Conservation (phyloP, 2,888 invertebrate genomes). For the Drosophila nigricruria region DNA sequence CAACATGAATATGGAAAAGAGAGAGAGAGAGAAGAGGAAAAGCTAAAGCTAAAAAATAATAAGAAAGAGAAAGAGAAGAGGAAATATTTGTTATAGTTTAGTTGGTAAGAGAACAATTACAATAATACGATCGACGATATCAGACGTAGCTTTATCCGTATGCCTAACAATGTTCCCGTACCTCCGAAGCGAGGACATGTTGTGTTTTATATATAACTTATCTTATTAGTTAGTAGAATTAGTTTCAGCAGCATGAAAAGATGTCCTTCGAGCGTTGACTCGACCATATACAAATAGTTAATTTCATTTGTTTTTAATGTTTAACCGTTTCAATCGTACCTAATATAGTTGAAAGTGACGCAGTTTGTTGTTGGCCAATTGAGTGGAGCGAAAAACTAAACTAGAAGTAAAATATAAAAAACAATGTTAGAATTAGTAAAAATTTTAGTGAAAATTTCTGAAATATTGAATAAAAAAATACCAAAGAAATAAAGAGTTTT, state of each 20-base stretch:
- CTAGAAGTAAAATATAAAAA: conserved; percentile 32
- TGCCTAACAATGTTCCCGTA: conserved; percentile 40
- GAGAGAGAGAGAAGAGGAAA: conserved; percentile 30
- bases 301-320: conserved; percentile 58
- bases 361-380: conserved; percentile 56
- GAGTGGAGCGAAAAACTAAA: conserved; percentile 32
- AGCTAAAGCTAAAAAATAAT: no score
- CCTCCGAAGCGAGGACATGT: conserved; percentile 26
- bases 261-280: conserved; percentile 57
- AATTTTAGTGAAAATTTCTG: conserved; percentile 76
- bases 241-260: conserved; percentile 58
- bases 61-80: conserved; percentile 19
- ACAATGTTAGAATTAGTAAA: conserved; percentile 64
- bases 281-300: conserved; percentile 45
- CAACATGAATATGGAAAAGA: conserved; percentile 51
- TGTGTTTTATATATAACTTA: conserved; percentile 43
- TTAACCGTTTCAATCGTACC: conserved; percentile 52
- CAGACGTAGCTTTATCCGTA: conserved; percentile 76
- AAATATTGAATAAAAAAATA: conserved; percentile 78
- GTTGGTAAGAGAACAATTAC: conserved; percentile 58
- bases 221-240: conserved; percentile 75
- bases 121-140: conserved; percentile 66
- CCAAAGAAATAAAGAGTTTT: conserved; percentile 61
- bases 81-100: conserved; percentile 69
- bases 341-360: conserved; percentile 54